phyloP scores from a whole-genome alignment of 2,888 invertebrate genomes.

The Dermolepida albohirtum region DNA sequence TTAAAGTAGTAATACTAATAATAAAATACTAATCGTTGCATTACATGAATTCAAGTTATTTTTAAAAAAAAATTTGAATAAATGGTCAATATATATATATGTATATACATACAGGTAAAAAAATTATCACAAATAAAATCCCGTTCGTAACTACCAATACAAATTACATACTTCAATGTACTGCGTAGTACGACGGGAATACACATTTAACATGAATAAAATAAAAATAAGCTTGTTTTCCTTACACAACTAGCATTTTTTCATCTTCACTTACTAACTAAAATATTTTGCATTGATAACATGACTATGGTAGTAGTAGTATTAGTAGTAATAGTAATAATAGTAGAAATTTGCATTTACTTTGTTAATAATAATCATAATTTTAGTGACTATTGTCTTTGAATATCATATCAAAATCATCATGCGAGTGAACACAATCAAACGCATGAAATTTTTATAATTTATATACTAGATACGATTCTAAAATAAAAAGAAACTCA shows the following conservation, averaged over 20 bases:
- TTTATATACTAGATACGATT: background rate
- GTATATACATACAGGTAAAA: conserved; percentile 32
- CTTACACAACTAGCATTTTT: conserved; percentile 37
- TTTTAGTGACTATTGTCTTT: conserved; percentile 42
- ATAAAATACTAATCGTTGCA: conserved; percentile 43
- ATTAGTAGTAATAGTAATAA: background rate
- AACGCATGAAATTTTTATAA: conserved; percentile 20
- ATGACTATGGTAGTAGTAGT: conserved; percentile 49
- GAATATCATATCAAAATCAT: conserved; percentile 34
- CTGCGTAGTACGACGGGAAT: background rate
- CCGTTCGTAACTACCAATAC: conserved; percentile 46
- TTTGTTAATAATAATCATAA: conserved; percentile 7
- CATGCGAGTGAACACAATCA: conserved; percentile 23
- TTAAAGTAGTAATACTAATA: conserved; percentile 46
- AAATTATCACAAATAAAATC: conserved; percentile 52
- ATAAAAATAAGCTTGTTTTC: conserved; percentile 35
- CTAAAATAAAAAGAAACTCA: conserved; percentile 4
- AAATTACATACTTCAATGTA: conserved; percentile 43
- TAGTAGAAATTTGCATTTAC: conserved; percentile 41
- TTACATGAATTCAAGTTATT: conserved; percentile 29
- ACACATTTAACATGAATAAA: conserved; percentile 15
- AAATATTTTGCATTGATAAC: conserved; percentile 54
- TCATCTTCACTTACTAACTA: conserved; percentile 32
- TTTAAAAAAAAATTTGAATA: conserved; percentile 33
- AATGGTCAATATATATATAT: conserved; percentile 12